phyloP scores from a whole-genome alignment of 2,888 invertebrate genomes.

The Brachyptera putata region DNA sequence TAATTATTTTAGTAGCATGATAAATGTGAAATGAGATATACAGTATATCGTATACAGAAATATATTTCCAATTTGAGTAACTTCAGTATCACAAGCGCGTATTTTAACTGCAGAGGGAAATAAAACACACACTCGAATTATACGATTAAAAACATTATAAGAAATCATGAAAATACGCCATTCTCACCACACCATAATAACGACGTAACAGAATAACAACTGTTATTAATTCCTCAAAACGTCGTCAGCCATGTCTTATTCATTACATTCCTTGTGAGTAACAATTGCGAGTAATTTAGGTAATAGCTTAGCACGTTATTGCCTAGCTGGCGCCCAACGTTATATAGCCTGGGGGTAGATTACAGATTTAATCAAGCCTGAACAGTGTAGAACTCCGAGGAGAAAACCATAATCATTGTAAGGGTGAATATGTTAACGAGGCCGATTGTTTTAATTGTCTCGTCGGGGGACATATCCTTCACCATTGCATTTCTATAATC shows the following conservation, averaged over 20 bases:
- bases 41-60: no score
- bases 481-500: not conserved
- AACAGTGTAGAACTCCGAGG: not conserved
- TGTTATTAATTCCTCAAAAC: not conserved
- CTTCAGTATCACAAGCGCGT: no score
- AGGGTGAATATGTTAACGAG: constrained; percentile 16
- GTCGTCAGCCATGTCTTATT: constrained; percentile 2
- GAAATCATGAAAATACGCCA: no score
- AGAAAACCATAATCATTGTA: not conserved
- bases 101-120: no score
- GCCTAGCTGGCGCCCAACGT: not conserved
- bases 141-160: no score
- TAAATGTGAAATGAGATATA: no score
- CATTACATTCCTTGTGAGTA: not conserved
- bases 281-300: not conserved
- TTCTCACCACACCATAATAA: no score
- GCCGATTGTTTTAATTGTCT: constrained; percentile 20
- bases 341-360: constrained; percentile 6
- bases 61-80: no score
- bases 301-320: not conserved
- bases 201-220: no score
- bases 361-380: constrained; percentile 4
- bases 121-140: no score
- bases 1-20: no score
- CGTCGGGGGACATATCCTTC: not conserved